Base-by-base conservation (phyloP, 1,140 invertebrate genomes). In the Lucilia cuprina region DNA sequence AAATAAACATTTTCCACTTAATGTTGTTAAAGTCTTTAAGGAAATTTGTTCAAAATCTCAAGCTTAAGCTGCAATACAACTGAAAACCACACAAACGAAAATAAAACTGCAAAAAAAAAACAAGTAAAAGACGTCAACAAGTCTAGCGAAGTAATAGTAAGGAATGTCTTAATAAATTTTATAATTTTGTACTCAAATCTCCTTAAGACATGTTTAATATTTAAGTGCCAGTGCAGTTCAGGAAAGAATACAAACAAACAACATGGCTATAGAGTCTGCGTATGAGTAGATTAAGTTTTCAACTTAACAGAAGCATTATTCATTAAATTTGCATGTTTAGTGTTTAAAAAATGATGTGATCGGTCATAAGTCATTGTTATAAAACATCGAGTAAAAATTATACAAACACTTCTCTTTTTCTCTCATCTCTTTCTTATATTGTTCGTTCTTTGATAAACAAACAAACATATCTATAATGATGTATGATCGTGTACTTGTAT, bases 291-390 rank as follows among this genome's bases (percentile, higher is more conserved):
- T 55, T 12, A 55, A 55, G 41, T 41, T 41, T 41, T 55, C 12
- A 12, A 49, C 21, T 49, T 25, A 49, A 80, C 41, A 49, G 77
- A 80, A 80, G 77, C 41, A 21, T 47, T 80, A 78, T 25, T 49
- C 77, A 49, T 70, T 70, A 70, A 70, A 70, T 49, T 50, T 80
- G 41, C 10, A 47, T 80, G 77, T 49, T 80, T 49, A 80, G 25
- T 80, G 77, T 80, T 80, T 80, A 80, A 80, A 80, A 80, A 41
- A 80, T 80, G 41, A 80, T 80, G 77, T 80, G 77, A 80, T 80
- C 77, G 77, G 77, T 80, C 77, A 80, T 80, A 80, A 80, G 77
- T 80, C 77, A 80, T 80, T 80, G 77, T 49, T 80, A 80, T 80
- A 80, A 80, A 80, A 80, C n/a, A 78, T 25, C n/a, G 77, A 80